Evolutionary conservation across 2,113 vertebrate genomes (phyloP), one percentile per base, ranked within the genome.

Genomic region (Ammodramus savannarum): DNA sequence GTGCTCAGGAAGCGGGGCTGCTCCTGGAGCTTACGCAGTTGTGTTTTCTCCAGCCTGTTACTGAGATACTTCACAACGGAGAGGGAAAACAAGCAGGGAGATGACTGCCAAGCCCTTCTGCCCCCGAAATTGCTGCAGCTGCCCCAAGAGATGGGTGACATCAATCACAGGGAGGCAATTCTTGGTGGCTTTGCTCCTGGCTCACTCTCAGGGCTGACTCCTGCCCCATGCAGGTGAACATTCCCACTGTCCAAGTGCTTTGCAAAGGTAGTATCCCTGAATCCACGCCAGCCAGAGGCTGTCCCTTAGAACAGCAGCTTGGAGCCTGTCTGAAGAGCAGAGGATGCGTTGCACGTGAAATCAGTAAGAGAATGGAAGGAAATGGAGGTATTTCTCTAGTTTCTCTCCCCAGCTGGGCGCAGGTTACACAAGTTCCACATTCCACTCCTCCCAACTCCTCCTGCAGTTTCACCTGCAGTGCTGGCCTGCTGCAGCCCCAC

Each of bases 391-490:
- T 65, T 77, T 51, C 76, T 87, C 39, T 12, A 23, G 32, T 41
- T 71, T 68, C 72, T 80, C 51, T 32, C 16, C 62, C 25, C 66
- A 36, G 91, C 39, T 0, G 3, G 84, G 55, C 8, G 0, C 82
- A 90, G 78, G 88, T 88, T 92, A 94, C 68, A 95, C 97, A 97
- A 97, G 75, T 65, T 72, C 76, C 46, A 2, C 82, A 55, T 84
- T 96, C 90, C 93, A 29, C 89, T 67, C 52, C 81, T 93, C 88
- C 61, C 59, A 25, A 34, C 54, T n/a, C 46, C 93, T 87, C 48
- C 48, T 49, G 25, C 27, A 1, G 51, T 81, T 93, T 85, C 96
- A 97, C 95, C 96, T 95, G 88, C 95, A 62, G 8, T 13, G 89
- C 87, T 83, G 77, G 91, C 92, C 93, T 16, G 65, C 69, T 80